phyloP scores from a whole-genome alignment of 1,140 invertebrate species.

The Brachystomella parvula region DNA sequence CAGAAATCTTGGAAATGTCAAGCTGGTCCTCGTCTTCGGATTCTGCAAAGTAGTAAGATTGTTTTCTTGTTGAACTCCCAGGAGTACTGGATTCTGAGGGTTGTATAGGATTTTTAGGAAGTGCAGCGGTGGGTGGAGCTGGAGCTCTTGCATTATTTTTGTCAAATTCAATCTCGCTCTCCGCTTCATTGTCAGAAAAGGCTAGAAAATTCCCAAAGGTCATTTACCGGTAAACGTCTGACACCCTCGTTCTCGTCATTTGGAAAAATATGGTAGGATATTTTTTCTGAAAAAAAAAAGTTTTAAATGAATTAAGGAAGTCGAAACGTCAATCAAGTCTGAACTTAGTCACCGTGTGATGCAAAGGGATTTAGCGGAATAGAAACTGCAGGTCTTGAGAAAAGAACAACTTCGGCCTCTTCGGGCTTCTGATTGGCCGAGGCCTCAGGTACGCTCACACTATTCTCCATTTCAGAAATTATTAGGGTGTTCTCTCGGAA shows the following conservation, averaged over 20 bases:
- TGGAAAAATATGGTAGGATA: background rate
- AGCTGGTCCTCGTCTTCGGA: background rate
- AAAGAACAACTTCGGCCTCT: background rate
- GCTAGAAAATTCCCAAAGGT: no score
- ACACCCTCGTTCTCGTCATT: background rate
- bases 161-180: constrained; percentile 8
- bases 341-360: background rate
- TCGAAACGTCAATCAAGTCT: background rate
- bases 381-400: background rate
- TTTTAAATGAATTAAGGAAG: background rate
- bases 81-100: background rate
- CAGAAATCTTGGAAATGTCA: background rate
- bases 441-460: background rate
- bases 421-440: background rate
- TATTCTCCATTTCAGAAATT: background rate
- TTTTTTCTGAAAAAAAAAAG: background rate
- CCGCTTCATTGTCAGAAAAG: background rate
- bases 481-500: background rate
- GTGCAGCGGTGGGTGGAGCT: no score
- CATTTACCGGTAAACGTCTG: background rate
- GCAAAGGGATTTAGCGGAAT: background rate
- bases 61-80: background rate
- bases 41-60: background rate
- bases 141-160: background rate
- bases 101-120: background rate